Evolutionary conservation across 2,797 vertebrate genomes (phyloP), one percentile per base, ranked within the genome.

Genomic region (Crax fasciolata): DNA sequence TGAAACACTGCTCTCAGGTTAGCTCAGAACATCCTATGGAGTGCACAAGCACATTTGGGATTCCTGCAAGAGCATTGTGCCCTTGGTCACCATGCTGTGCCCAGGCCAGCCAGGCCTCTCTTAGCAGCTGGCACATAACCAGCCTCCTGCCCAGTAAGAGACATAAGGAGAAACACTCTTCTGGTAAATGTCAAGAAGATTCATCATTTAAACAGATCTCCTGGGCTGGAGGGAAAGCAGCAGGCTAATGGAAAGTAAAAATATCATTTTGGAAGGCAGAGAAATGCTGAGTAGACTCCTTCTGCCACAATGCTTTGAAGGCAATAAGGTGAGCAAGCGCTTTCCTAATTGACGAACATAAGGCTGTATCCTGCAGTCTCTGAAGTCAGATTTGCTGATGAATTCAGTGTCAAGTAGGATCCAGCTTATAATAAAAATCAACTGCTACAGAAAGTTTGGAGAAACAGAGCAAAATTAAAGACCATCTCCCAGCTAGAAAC

Each of bases 1-100:
- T 2, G 5, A 51, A 76, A 61, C 0, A 0, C 21, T 15, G 19
- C 51, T 7, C 1, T 2, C n/a, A 39, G 19, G 10, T 25, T 6
- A 70, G 28, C 57, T 63, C 15, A n/a, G 17, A 63, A 74, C 21
- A 66, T 13, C 59, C 25, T 28, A 16, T 23, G 8, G n/a, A 67
- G n/a, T 23, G 44, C 65, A 48, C 23, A 48, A 35, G 11, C 12
- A 18, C 35, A 18, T 11, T 14, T 18, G 27, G 10, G 24, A 20
- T 38, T 25, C 38, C 66, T 21, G 7, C 48, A 68, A 51, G 18
- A n/a, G 41, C 43, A 46, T 66, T 35, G n/a, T 17, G 35, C n/a
- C 27, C 49, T 27, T 13, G 19, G 32, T 19, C 32, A 27, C 46
- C 32, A 32, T 15, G 18, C 44, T 46, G 18, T 46, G 44, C 17